phyloP scores from a whole-genome alignment of 1,140 invertebrate species.

The Copidosoma floridanum region DNA sequence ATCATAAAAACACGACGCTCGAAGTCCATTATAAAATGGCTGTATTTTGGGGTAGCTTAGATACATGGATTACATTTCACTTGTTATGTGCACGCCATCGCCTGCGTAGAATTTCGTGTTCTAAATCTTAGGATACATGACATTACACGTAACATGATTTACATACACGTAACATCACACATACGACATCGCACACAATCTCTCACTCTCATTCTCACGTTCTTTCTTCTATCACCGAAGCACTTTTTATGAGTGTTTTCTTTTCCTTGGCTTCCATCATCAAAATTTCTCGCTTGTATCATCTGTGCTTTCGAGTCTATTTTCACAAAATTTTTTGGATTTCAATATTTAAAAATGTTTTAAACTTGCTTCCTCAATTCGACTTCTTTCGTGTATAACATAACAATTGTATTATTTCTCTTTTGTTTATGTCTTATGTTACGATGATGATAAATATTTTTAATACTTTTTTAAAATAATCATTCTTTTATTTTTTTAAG shows the following conservation, averaged over 20 bases:
- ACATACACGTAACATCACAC: slow-evolving; percentile 53
- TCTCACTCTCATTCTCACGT: slow-evolving; percentile 19
- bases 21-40: slow-evolving; percentile 56
- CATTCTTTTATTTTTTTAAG: slow-evolving; percentile 31
- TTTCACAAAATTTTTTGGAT: too few species aligned
- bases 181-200: slow-evolving; percentile 42
- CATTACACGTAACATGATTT: slow-evolving; percentile 52
- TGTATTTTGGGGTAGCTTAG: slow-evolving; percentile 55
- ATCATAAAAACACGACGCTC: background rate
- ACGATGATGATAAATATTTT: too few species aligned
- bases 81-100: slow-evolving; percentile 44
- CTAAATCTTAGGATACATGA: slow-evolving; percentile 50
- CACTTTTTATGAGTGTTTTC: background rate
- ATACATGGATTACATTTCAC: slow-evolving; percentile 55
- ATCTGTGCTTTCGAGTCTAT: too few species aligned
- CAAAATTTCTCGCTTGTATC: too few species aligned
- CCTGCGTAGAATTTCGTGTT: slow-evolving; percentile 42
- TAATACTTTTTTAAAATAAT: too few species aligned
- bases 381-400: background rate
- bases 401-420: too few species aligned
- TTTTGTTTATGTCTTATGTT: too few species aligned
- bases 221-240: background rate
- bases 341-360: too few species aligned
- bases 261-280: slow-evolving; percentile 5
- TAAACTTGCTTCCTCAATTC: too few species aligned